These are phyloP conservation scores for Melanerpes formicivorus DNA, from an alignment of 2,113 vertebrate genomes.

Conservation along the genomic window DNA sequence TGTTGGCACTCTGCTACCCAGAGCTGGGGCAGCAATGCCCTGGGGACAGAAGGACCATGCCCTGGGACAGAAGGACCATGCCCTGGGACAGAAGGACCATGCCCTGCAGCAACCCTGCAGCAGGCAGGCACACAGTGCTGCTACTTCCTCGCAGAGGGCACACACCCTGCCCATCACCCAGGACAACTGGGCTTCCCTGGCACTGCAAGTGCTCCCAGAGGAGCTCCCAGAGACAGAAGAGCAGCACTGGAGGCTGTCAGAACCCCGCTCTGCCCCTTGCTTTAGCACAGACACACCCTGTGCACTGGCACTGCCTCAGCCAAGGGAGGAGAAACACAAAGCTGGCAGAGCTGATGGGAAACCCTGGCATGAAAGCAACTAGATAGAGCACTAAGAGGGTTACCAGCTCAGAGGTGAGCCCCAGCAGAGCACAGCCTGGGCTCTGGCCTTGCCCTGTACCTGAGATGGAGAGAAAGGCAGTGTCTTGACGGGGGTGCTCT, in stretches of 20 bases:
- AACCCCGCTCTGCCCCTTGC: neutral
- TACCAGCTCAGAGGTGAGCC: neutral
- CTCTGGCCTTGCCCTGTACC: conserved; percentile 66
- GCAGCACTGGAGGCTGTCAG: neutral
- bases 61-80: neutral
- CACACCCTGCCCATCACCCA: accelerated
- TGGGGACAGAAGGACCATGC: neutral
- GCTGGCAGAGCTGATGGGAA: neutral
- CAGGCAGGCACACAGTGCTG: accelerated
- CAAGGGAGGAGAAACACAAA: neutral
- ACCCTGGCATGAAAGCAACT: neutral
- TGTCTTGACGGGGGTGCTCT: conserved; percentile 93
- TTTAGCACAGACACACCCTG: neutral
- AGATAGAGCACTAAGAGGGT: neutral
- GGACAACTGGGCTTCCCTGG: neutral
- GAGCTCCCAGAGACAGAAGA: neutral
- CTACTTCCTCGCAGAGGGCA: accelerated
- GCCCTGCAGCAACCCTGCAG: neutral
- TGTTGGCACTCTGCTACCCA: neutral
- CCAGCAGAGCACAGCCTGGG: neutral
- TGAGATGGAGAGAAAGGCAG: conserved; percentile 97
- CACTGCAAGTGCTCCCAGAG: neutral
- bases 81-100: neutral
- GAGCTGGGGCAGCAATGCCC: neutral
- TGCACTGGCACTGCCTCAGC: neutral